Evolutionary conservation across 2,113 vertebrate species (phyloP), one percentile per base, ranked within the genome.

Genomic region (Nesogale talazaci): DNA sequence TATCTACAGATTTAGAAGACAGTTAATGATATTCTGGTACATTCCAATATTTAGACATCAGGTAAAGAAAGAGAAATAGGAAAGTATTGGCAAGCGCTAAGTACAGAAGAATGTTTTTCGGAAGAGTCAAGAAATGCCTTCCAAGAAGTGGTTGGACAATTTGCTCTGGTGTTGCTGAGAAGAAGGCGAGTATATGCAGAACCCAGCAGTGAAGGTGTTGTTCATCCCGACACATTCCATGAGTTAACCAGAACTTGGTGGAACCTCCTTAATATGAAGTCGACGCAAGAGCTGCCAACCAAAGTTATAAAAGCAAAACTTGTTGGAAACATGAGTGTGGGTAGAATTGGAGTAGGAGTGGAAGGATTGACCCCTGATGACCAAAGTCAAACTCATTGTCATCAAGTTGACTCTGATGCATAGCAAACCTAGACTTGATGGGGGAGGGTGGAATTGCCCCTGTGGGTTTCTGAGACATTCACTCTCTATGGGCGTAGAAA

Each of bases 1-100:
- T 40, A n/a, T 11, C 38, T 27, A 77, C 17, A 22, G 74, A 69
- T 63, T 84, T 82, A 94, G 42, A 86, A 89, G 89, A 36, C 42
- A 61, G 63, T 52, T 23, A 22, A 31, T 29, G 12, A 59, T 78
- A 38, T 7, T 81, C 40, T 88, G 52, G 40, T 17, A 31, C 76
- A 40, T 38, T 0, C n/a, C 56, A 88, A 11, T 74, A 36, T 82
- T 90, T 85, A 59, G 69, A 82, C 25, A 88, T 90, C 52, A 77
- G 10, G 34, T 46, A 79, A 80, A 65, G n/a, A 10, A 92, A 20
- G 38, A 94, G 63, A 93, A 83, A 77, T 23, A 57, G 78, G 15
- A 42, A 31, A 84, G 22, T 27, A 61, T 22, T 20, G 77, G 8
- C 20, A 61, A 85, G n/a, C 65, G 40, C 27, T 38, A 89, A 29